Percentiles rank a stretch among this genome's conserved stretches.
These are phyloP conservation scores for Glyptemys insculpta DNA, from an alignment of 2,797 vertebrate species.

Conservation along the genomic window DNA sequence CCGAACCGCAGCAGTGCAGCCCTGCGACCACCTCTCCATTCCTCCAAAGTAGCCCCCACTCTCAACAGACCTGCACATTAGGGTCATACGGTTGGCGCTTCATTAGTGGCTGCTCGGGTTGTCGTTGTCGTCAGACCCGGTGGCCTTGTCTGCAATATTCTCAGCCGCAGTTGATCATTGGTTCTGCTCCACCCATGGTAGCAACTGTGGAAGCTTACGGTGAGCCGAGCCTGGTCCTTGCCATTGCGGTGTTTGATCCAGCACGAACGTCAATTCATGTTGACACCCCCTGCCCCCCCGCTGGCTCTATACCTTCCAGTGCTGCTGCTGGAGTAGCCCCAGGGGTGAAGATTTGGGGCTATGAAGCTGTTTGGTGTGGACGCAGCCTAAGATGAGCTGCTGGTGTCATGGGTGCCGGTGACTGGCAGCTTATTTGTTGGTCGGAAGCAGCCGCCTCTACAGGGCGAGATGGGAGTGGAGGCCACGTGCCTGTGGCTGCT, in stretches of 20 bases:
- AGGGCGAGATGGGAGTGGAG: not conserved
- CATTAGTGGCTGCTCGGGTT: not conserved
- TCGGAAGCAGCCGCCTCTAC: not conserved
- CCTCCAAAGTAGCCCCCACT: not conserved
- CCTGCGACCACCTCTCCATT: not conserved
- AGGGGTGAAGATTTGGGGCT: not conserved
- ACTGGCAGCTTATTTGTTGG: not conserved
- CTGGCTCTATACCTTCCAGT: not conserved
- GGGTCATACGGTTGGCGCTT: not conserved
- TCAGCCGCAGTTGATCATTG: not conserved
- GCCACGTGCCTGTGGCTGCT: not conserved
- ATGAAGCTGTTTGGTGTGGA: not conserved
- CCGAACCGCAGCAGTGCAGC: not conserved
- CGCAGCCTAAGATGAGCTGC: not conserved
- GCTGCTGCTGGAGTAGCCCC: not conserved
- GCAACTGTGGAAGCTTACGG: not conserved
- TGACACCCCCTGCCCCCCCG: too few species aligned
- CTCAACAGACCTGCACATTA: not conserved
- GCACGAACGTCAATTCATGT: not conserved
- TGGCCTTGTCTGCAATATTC: not conserved
- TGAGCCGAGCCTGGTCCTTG: not conserved
- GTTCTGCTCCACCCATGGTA: too few species aligned
- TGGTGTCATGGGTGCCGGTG: not conserved
- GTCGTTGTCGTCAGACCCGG: not conserved
- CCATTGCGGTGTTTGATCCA: not conserved